Percentiles rank a stretch among this genome's conserved stretches.
Evolutionary conservation across 2,113 vertebrate genomes (phyloP).

Genomic region (Sylvia atricapilla): DNA sequence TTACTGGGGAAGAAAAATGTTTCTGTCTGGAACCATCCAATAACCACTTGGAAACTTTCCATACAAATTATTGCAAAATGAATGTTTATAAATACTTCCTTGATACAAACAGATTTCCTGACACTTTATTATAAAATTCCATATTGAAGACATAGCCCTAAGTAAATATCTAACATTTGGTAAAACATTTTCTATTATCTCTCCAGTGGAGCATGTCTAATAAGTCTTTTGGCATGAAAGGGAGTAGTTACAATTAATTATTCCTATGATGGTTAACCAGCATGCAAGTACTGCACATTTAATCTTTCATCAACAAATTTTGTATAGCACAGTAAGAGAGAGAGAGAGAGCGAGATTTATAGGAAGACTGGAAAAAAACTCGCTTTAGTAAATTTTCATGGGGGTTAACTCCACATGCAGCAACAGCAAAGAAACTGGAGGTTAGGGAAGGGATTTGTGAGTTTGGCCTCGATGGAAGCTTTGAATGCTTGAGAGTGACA

Average conservation of each 20-base stretch:
- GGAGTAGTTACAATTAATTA: not conserved
- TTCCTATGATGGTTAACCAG: not conserved
- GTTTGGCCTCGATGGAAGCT: not conserved
- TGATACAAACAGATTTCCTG: not conserved
- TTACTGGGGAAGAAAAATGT: not conserved
- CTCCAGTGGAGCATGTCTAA: not conserved
- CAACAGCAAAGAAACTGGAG: not conserved
- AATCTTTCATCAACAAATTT: not conserved
- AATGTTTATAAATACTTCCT: not conserved
- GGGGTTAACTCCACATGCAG: not conserved
- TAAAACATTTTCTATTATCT: not conserved
- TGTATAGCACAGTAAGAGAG: not conserved
- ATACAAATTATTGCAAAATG: not conserved
- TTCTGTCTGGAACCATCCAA: not conserved
- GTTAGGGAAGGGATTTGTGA: not conserved
- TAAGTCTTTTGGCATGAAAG: not conserved
- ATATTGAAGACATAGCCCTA: not conserved
- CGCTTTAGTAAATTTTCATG: not conserved
- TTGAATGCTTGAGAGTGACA: not conserved
- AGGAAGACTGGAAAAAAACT: not conserved
- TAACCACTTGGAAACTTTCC: not conserved
- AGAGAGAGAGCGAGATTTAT: not conserved
- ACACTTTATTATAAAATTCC: not conserved
- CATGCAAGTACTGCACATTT: not conserved
- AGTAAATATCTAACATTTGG: not conserved